A percentile compares a stretch with the other conserved stretches of the same genome.
Conservation (phyloP, 2,797 vertebrate species). For the Onychomys arenicola region DNA sequence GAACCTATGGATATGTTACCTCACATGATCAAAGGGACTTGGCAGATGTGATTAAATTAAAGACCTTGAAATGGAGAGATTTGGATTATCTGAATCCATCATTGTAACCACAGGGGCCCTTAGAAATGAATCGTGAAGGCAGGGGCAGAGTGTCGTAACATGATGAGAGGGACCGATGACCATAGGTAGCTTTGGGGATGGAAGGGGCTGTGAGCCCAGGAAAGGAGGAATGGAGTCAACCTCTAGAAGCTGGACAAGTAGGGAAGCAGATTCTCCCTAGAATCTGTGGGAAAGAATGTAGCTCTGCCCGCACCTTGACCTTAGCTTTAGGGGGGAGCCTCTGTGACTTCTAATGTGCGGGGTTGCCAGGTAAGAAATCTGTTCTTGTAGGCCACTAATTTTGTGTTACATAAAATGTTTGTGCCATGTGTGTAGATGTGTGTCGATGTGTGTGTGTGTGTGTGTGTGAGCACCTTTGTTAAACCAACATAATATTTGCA, state of each 20-base stretch:
- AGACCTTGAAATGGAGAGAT: neutral
- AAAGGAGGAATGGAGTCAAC: neutral
- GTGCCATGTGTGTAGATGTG: neutral
- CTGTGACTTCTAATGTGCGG: neutral
- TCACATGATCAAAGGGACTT: neutral
- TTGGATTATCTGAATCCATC: neutral
- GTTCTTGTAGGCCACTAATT: slow-evolving; percentile 10
- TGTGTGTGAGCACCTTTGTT: neutral
- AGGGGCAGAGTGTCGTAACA: neutral
- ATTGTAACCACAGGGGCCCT: neutral
- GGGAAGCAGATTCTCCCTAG: neutral
- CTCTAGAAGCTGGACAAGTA: neutral
- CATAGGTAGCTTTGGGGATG: neutral
- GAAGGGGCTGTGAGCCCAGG: neutral
- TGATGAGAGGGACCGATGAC: neutral
- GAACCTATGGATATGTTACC: neutral
- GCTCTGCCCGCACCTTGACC: neutral
- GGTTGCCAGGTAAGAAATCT: neutral
- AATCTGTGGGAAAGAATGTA: neutral
- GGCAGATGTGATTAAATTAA: neutral
- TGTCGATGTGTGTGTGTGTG: neutral
- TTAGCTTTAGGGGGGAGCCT: neutral
- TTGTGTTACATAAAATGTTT: neutral
- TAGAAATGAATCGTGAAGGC: neutral
- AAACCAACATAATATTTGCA: neutral